Base-by-base conservation (phyloP, 2,113 vertebrate genomes). In the Eudyptes chrysolophus region DNA sequence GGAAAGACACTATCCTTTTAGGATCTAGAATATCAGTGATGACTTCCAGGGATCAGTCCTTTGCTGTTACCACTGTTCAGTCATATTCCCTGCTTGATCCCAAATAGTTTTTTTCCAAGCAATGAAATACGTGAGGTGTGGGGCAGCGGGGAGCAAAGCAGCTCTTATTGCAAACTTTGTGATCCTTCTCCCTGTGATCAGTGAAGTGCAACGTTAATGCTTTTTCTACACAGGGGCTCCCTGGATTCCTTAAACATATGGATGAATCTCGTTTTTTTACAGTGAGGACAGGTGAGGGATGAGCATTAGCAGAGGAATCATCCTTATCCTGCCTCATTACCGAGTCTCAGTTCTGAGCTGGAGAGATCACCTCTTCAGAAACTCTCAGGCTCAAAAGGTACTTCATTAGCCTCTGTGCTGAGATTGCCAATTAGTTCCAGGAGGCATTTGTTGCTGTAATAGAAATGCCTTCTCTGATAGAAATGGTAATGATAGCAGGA, bases 351-450 rank as follows among this genome's bases (percentile, higher is more conserved):
- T 44, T 94, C 70, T 87, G 77, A 85, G 78, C 66, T 89, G 49
- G 70, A 89, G 86, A 94, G 58, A 94, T 88, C 79, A 66, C 68
- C 85, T 90, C 85, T 90, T 97, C 87, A 79, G 82, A 92, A 93
- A 36, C 88, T 92, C 91, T 91, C 40, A 71, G 70, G 85, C 92
- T 96, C 88, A 77, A 90, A 97, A 94, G 90, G 71, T 80, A 65
- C 84, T 97, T 96, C 86, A 79, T 97, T 92, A 96, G 49, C 61
- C 61, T 93, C 70, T 87, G 77, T 4, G 32, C 89, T 61, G 66
- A 94, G 89, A 83, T 85, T 85, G 81, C 65, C 44, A 62, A 83
- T 96, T 96, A 95, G 70, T 94, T 95, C 57, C 77, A 96, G 95
- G 78, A 92, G 84, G 57, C 42, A 83, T 93, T 95, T 97, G 72